Conservation (phyloP, 2,113 vertebrate genomes). For the Podarcis muralis region DNA sequence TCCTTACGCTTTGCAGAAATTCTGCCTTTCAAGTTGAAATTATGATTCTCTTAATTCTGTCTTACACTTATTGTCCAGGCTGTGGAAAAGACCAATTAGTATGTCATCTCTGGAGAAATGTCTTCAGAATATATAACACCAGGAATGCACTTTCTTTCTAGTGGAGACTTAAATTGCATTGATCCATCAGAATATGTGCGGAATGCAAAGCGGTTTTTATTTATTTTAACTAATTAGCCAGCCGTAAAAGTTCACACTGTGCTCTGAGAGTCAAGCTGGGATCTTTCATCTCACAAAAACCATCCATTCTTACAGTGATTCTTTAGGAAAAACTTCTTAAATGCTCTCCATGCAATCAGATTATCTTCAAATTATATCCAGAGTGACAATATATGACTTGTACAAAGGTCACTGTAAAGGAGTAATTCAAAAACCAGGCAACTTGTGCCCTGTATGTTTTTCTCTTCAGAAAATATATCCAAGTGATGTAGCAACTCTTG, state of each 20-base stretch:
- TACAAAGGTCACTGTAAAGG: background rate
- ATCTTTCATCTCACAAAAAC: constrained; percentile 34
- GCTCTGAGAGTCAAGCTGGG: constrained; percentile 49
- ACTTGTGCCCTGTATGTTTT: background rate
- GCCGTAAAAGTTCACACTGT: constrained; percentile 53
- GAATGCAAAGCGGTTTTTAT: constrained; percentile 7
- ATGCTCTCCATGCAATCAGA: constrained; percentile 27
- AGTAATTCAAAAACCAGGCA: background rate
- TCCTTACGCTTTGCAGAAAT: background rate
- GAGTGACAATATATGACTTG: background rate
- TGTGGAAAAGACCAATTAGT: background rate
- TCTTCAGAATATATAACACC: background rate
- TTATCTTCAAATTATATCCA: constrained; percentile 10
- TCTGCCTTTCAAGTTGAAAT: background rate
- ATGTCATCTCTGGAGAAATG: background rate
- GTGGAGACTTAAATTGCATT: constrained; percentile 28
- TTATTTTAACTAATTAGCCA: constrained; percentile 37
- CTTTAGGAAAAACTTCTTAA: constrained; percentile 35
- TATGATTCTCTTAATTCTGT: background rate
- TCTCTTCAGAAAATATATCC: background rate
- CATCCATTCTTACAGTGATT: constrained; percentile 26
- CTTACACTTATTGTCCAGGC: background rate
- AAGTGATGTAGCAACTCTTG: constrained; percentile 1
- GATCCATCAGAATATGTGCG: constrained; percentile 12
- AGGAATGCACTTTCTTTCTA: constrained; percentile 1